A percentile compares a stretch with the other conserved stretches of the same genome.
phyloP scores from a whole-genome alignment of 1,140 invertebrate species.

The Drosophila subobscura region DNA sequence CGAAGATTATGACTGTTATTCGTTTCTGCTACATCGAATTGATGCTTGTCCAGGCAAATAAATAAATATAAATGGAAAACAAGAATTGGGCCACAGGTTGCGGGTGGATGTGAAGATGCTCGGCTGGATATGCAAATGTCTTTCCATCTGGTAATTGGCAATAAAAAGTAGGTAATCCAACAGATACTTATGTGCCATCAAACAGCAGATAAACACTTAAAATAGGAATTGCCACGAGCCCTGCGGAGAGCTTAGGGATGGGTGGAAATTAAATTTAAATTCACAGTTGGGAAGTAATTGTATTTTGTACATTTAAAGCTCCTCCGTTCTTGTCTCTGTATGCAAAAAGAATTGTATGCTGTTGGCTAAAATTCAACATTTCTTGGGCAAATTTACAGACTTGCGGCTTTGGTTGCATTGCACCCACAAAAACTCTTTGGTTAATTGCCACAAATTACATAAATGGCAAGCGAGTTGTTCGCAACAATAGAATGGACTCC shows the following conservation, averaged over 20 bases:
- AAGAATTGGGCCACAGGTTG: conserved; percentile 26
- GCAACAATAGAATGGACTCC: conserved; percentile 20
- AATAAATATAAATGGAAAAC: conserved; percentile 59
- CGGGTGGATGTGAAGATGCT: conserved; percentile 2
- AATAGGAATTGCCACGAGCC: neutral
- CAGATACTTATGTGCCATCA: conserved; percentile 1
- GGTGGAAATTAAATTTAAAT: too few species aligned
- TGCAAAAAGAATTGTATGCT: too few species aligned
- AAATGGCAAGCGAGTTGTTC: conserved; percentile 2
- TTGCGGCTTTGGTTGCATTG: neutral
- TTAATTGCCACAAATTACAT: conserved; percentile 58
- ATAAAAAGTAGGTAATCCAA: conserved; percentile 30
- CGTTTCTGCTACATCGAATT: conserved; percentile 27
- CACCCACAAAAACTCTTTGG: conserved; percentile 1
- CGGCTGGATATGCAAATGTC: conserved; percentile 23
- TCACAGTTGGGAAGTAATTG: too few species aligned
- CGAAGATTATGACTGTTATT: conserved; percentile 74
- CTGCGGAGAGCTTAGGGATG: too few species aligned
- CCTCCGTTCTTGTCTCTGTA: too few species aligned
- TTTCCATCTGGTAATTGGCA: conserved; percentile 38
- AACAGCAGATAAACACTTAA: neutral
- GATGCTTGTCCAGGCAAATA: conserved; percentile 42
- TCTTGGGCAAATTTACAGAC: neutral
- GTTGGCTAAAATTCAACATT: neutral
- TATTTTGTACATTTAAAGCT: too few species aligned